phyloP scores from a whole-genome alignment of 2,113 vertebrate species.

The Scortum barcoo region DNA sequence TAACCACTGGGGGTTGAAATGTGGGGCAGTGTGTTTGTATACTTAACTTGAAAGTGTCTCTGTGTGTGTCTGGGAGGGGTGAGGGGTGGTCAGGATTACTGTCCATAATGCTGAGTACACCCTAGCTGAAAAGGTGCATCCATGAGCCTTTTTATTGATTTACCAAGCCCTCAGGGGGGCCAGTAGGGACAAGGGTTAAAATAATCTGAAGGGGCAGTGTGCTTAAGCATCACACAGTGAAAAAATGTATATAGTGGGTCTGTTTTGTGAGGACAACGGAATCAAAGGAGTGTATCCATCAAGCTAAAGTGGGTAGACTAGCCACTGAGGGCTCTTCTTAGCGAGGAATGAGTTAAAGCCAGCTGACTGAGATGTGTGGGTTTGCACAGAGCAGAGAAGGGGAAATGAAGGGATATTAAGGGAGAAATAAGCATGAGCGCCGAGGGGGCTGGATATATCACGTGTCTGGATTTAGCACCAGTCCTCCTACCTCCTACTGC shows the following conservation, averaged over 20 bases:
- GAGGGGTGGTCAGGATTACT: slow-evolving; percentile 31
- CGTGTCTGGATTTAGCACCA: slow-evolving; percentile 75
- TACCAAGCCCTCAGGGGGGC: slow-evolving; percentile 37
- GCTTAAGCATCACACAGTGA: slow-evolving; percentile 12
- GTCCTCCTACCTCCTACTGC: slow-evolving; percentile 68
- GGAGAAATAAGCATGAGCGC: slow-evolving; percentile 74
- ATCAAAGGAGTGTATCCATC: slow-evolving; percentile 29
- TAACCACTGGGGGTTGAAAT: slow-evolving; percentile 8
- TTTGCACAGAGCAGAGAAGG: slow-evolving; percentile 67
- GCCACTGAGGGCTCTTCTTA: slow-evolving; percentile 23
- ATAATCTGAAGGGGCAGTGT: slow-evolving; percentile 30
- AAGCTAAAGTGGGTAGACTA: slow-evolving; percentile 2
- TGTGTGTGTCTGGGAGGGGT: slow-evolving; percentile 27
- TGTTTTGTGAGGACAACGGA: slow-evolving; percentile 28
- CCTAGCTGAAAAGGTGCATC: slow-evolving; percentile 65
- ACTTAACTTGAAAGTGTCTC: slow-evolving; percentile 10
- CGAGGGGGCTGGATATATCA: slow-evolving; percentile 69
- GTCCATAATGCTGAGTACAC: slow-evolving; percentile 38
- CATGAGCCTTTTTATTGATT: slow-evolving; percentile 57
- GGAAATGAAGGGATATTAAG: slow-evolving; percentile 82
- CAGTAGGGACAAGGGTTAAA: slow-evolving; percentile 36
- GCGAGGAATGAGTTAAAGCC: slow-evolving; percentile 78
- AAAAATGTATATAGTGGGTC: not conserved
- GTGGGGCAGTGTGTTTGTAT: slow-evolving; percentile 38
- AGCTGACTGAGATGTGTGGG: slow-evolving; percentile 72